Evolutionary conservation across 2,888 invertebrate genomes (phyloP), one percentile per base, ranked within the genome.

Genomic region (Drosophila anomelani): DNA sequence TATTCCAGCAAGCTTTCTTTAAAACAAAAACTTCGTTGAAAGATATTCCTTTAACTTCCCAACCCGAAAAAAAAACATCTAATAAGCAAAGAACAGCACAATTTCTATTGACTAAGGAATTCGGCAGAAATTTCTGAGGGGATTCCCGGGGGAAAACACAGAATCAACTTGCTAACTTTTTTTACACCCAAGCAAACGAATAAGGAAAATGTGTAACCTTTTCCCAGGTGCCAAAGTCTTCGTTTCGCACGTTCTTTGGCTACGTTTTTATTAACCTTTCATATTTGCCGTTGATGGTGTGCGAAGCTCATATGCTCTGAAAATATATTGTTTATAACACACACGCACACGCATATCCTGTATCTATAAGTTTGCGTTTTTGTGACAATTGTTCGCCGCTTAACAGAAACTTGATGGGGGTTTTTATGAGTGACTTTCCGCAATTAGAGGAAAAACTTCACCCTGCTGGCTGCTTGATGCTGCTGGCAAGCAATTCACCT

Each of bases 211-310:
- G 54, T 71, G 61, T 49, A 72, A 74, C 64, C 73, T 61, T 77
- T 73, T 63, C 55, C 60, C 78, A 64, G 66, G 66, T 79, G 77
- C 67, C 76, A 78, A 69, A 60, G 34, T 41, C 60, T 59, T 60
- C 54, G 46, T 58, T 73, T 58, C 36, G 57, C 83, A 85, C 83
- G 83, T 88, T 69, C 44, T 57, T 57, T 57, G 34, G 32, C 51
- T 66, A 23, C 58, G 43, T 78, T 80, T 86, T 86, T 84, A 83
- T 86, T 85, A 84, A 84, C 84, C 80, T 86, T 84, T 78, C 78
- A 83, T 83, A 85, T 74, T 74, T 63, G 73, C 41, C 60, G 53
- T 63, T 76, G 75, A 85, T 83, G 84, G 80, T 78, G 78, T 75
- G 84, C 58, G 79, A 80, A 88, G 66, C 75, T 71, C 80, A 72